phyloP scores from a whole-genome alignment of 2,888 invertebrate species.

The Amblyjoppa proteus region DNA sequence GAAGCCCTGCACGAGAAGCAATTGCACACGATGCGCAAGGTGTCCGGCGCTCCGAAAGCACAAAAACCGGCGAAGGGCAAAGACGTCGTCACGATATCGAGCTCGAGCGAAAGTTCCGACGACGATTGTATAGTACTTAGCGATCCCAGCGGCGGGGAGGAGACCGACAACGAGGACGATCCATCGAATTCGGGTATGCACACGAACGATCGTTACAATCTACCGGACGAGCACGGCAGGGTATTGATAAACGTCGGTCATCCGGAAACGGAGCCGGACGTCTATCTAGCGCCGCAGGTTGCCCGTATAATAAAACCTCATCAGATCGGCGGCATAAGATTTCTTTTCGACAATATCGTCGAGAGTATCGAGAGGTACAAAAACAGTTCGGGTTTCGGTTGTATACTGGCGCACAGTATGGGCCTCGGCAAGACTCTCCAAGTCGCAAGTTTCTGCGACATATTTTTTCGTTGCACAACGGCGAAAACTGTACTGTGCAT shows the following conservation, averaged over 20 bases:
- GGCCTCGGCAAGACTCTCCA: conserved; percentile 99
- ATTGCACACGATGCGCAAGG: conserved; percentile 77
- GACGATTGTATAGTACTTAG: conserved; percentile 95
- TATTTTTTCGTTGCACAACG: conserved; percentile 95
- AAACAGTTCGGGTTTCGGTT: conserved; percentile 94
- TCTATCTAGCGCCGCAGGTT: conserved; percentile 96
- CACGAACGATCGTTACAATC: conserved; percentile 96
- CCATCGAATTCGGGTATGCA: conserved; percentile 96
- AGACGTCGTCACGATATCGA: conserved; percentile 92
- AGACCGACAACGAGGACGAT: conserved; percentile 94
- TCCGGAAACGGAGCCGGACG: conserved; percentile 95
- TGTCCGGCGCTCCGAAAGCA: conserved; percentile 73
- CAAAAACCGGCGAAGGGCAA: conserved; percentile 82
- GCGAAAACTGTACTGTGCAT: conserved; percentile 97
- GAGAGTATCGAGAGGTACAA: conserved; percentile 96
- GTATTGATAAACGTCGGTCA: conserved; percentile 97
- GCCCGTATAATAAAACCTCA: conserved; percentile 97
- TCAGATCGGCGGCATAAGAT: conserved; percentile 98
- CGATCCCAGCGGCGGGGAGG: conserved; percentile 92
- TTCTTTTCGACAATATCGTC: conserved; percentile 98
- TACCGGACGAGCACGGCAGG: conserved; percentile 95
- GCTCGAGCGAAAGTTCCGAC: conserved; percentile 90
- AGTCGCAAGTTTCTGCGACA: conserved; percentile 98
- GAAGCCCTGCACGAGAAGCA: conserved; percentile 80
- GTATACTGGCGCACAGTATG: conserved; percentile 99